Percentiles rank a stretch among this genome's conserved stretches.
Conservation (phyloP, 2,113 vertebrate genomes). For the Pelecanus crispus region DNA sequence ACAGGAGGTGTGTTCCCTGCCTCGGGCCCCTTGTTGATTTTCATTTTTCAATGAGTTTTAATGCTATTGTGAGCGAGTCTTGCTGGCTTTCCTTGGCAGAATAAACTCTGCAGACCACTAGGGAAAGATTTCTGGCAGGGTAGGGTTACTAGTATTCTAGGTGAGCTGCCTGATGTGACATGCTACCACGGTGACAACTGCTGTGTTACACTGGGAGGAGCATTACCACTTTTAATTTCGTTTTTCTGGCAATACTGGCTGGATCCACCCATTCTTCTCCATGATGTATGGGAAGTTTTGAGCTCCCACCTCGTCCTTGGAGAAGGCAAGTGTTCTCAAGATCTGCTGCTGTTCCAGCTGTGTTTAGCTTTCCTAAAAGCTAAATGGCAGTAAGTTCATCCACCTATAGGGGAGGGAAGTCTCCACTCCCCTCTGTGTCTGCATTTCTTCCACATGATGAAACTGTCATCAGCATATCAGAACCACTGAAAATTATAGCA, state of each 20-base stretch:
- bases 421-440: fast-evolving
- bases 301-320: fast-evolving
- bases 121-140: fast-evolving
- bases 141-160: fast-evolving
- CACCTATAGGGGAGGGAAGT: fast-evolving
- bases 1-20: fast-evolving
- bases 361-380: fast-evolving
- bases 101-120: fast-evolving
- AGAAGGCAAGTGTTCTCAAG: fast-evolving
- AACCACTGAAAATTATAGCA: fast-evolving
- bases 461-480: fast-evolving
- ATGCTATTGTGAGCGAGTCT: fast-evolving
- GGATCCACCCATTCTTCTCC: fast-evolving
- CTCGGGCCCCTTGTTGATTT: fast-evolving
- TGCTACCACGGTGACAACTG: fast-evolving
- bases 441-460: fast-evolving
- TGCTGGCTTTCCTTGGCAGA: fast-evolving
- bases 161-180: fast-evolving
- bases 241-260: fast-evolving
- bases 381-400: fast-evolving
- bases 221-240: fast-evolving
- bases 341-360: fast-evolving
- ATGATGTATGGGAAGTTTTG: fast-evolving
- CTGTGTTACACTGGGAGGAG: fast-evolving
- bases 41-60: fast-evolving